Conservation (phyloP, 2,113 vertebrate species). For the Eleginops maclovinus region DNA sequence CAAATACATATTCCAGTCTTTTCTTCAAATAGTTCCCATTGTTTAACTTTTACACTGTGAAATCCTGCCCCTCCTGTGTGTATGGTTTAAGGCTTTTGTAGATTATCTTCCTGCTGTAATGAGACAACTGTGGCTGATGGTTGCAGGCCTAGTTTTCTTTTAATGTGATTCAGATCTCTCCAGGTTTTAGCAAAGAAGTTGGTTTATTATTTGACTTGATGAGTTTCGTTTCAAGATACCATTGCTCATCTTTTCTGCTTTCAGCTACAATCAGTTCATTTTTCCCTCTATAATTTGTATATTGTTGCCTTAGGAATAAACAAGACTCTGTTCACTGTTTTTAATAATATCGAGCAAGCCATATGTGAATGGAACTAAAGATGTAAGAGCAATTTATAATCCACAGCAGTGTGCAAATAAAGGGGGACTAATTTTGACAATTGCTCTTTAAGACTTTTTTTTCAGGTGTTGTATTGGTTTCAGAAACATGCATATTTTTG, state of each 20-base stretch:
- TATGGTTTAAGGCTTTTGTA: constrained; percentile 78
- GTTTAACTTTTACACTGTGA: constrained; percentile 69
- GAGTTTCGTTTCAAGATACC: constrained; percentile 74
- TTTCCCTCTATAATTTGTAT: constrained; percentile 70
- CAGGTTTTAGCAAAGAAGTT: constrained; percentile 77
- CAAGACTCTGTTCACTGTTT: constrained; percentile 70
- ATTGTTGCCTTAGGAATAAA: constrained; percentile 85
- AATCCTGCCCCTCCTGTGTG: constrained; percentile 62
- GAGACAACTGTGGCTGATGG: constrained; percentile 79
- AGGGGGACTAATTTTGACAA: constrained; percentile 67
- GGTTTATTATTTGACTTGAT: constrained; percentile 80
- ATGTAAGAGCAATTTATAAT: constrained; percentile 74
- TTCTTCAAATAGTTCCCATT: constrained; percentile 57
- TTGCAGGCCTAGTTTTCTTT: constrained; percentile 80
- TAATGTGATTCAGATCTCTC: constrained; percentile 81
- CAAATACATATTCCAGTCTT: constrained; percentile 47
- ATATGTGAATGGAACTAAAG: constrained; percentile 75
- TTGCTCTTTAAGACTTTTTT: constrained; percentile 71
- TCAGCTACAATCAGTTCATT: constrained; percentile 68
- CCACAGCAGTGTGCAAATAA: constrained; percentile 73
- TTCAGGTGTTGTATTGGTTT: constrained; percentile 60
- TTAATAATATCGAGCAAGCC: constrained; percentile 78
- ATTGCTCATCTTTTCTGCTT: constrained; percentile 73
- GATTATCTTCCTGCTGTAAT: constrained; percentile 80
- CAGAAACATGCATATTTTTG: constrained; percentile 32